Conservation (phyloP, 1,140 invertebrate species). For the Cydia splendana region DNA sequence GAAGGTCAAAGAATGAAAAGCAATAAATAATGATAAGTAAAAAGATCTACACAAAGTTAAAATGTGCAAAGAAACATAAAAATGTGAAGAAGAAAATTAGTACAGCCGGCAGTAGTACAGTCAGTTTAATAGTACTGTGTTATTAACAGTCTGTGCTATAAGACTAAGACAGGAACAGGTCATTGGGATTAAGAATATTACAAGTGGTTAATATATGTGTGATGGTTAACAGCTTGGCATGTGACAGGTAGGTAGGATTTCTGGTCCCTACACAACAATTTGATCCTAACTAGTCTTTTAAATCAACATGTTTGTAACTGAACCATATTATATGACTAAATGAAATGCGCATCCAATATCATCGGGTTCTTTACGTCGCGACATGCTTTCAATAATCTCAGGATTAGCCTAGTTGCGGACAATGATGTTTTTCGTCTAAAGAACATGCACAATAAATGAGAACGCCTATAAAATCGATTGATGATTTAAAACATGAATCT, state of each 20-base stretch:
- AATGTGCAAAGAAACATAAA: slow-evolving; percentile 43
- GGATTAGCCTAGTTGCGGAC: slow-evolving; percentile 32
- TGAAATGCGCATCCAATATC: slow-evolving; percentile 75
- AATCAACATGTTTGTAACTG: neutral
- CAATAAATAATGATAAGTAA: slow-evolving; percentile 58
- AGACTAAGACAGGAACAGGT: neutral
- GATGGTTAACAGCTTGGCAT: slow-evolving; percentile 7
- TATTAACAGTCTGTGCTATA: slow-evolving; percentile 34
- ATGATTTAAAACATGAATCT: slow-evolving; percentile 67
- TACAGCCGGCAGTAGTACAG: neutral
- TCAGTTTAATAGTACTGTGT: slow-evolving; percentile 14
- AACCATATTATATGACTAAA: slow-evolving; percentile 43
- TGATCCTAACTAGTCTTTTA: neutral
- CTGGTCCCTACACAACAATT: neutral
- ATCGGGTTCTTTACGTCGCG: slow-evolving; percentile 38
- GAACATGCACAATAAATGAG: slow-evolving; percentile 56
- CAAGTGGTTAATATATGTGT: neutral
- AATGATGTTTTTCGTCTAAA: slow-evolving; percentile 41
- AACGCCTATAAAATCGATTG: slow-evolving; percentile 34
- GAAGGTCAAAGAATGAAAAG: slow-evolving; percentile 72
- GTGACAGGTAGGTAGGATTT: neutral
- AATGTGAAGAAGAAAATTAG: slow-evolving; percentile 32
- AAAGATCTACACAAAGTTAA: neutral
- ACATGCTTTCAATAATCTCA: slow-evolving; percentile 54
- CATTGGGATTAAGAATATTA: slow-evolving; percentile 1